Evolutionary conservation across 2,113 vertebrate species (phyloP), one percentile per base, ranked within the genome.

Genomic region (Mystacornis crossleyi): DNA sequence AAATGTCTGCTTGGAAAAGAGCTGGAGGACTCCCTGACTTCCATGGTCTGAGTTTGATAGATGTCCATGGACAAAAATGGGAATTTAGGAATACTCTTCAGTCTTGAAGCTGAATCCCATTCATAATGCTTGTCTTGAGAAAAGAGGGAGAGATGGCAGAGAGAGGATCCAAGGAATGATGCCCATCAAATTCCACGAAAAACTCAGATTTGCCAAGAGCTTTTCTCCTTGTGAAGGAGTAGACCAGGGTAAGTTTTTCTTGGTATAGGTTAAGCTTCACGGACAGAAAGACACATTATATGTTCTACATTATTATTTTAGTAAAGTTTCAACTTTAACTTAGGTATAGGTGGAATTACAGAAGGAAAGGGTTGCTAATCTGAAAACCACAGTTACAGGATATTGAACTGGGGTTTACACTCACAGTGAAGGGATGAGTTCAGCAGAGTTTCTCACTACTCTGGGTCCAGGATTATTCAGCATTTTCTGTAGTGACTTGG

Each of bases 251-350:
- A 33, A 43, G 77, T 45, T 62, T 34, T 71, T 71, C 6, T 67
- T 62, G 9, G 3, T 1, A 1, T 10, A 13, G 6, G 5, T 58
- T n/a, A 69, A 64, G 1, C 5, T 83, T 66, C 47, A 8, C 4
- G 33, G 67, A n/a, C 4, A 53, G 38, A 38, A 34, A 31, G 4
- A 53, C 25, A 31, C 3, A 18, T 8, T 16, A 24, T 23, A 26
- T 29, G 24, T 18, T 40, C 16, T 8, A 62, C 5, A 24, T 6
- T 38, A 29, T 34, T 18, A 48, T 47, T 74, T 81, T 29, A 74
- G 9, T 38, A 18, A 70, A 78, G 54, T 34, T 64, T 21, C 10
- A 29, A 12, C 29, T 45, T 38, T n/a, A 33, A 66, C 7, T 64
- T 24, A 36, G 9, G 3, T 40, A 8, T 17, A 36, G 66, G 10